These are phyloP conservation scores for Anomalospiza imberbis DNA, from an alignment of 2,797 vertebrate species.

Conservation along the genomic window DNA sequence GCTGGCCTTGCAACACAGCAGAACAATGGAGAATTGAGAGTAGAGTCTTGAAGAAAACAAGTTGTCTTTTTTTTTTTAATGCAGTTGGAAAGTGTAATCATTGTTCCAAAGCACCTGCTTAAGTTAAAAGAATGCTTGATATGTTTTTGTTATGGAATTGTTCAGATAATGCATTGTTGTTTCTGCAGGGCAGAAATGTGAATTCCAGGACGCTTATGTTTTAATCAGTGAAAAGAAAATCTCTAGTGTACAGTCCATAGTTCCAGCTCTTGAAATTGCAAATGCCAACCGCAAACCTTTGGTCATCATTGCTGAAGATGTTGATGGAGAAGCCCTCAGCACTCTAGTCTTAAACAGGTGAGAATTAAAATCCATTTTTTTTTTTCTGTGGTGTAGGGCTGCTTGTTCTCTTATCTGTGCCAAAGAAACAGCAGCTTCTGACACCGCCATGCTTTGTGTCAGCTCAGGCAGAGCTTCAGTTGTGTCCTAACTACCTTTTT, in stretches of 20 bases:
- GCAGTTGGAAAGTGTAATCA: background rate
- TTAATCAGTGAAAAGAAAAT: conserved; percentile 98
- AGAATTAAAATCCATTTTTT: background rate
- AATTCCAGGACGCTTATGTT: conserved; percentile 98
- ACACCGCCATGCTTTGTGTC: fast-evolving
- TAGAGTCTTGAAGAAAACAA: background rate
- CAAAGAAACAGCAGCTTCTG: background rate
- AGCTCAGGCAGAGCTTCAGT: fast-evolving
- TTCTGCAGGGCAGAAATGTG: conserved; percentile 90
- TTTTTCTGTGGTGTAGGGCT: fast-evolving
- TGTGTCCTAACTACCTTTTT: background rate
- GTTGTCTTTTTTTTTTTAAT: background rate
- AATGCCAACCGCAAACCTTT: conserved; percentile 94
- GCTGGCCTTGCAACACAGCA: background rate
- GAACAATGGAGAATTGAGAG: background rate
- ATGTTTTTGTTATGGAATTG: background rate
- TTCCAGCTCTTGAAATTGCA: conserved; percentile 94
- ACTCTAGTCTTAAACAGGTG: conserved; percentile 97
- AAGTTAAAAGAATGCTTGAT: background rate
- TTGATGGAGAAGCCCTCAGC: conserved; percentile 96
- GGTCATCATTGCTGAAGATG: conserved; percentile 95
- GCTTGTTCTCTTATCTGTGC: background rate
- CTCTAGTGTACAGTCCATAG: conserved; percentile 95
- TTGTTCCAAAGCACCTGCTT: background rate
- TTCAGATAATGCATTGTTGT: background rate